Conservation (phyloP, 2,797 vertebrate species). For the Lycodopsis pacificus region DNA sequence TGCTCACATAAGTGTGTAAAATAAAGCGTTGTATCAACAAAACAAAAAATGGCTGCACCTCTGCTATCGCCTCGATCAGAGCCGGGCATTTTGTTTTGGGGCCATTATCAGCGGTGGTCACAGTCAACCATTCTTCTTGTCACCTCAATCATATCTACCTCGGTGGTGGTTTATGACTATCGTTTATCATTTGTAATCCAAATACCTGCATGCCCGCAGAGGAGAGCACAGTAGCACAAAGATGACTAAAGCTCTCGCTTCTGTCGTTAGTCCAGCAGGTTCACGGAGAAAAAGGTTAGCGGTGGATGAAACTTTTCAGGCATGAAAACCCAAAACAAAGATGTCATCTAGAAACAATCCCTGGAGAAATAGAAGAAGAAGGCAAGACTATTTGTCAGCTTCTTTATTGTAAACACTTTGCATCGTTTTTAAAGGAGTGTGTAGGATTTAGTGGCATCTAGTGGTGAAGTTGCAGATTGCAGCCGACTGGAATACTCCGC, state of each 20-base stretch:
- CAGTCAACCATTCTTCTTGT: conserved; percentile 56
- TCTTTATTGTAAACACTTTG: not conserved
- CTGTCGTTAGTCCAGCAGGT: conserved; percentile 42
- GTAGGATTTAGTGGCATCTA: too few relatives aligned
- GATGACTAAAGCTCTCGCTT: conserved; percentile 38
- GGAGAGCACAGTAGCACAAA: conserved; percentile 45
- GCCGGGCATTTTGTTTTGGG: conserved; percentile 36
- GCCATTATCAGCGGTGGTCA: conserved; percentile 38
- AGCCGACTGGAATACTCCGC: too few relatives aligned
- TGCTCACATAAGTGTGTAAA: conserved; percentile 48
- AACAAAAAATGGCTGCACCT: conserved; percentile 13
- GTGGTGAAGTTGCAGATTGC: too few relatives aligned
- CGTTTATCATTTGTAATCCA: conserved; percentile 51
- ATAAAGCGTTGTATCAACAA: conserved; percentile 33
- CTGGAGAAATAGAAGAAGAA: not conserved
- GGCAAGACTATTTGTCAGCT: not conserved
- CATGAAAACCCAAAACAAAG: conserved; percentile 44
- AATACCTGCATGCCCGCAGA: conserved; percentile 71
- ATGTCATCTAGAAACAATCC: conserved; percentile 51
- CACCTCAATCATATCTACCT: conserved; percentile 65
- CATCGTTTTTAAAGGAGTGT: too few relatives aligned
- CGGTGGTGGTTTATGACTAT: conserved; percentile 62
- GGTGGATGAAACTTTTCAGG: conserved; percentile 36
- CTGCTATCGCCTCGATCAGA: conserved; percentile 52
- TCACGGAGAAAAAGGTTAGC: conserved; percentile 21